Conservation (phyloP, 1,140 invertebrate species). For the Drosophila parvula region DNA sequence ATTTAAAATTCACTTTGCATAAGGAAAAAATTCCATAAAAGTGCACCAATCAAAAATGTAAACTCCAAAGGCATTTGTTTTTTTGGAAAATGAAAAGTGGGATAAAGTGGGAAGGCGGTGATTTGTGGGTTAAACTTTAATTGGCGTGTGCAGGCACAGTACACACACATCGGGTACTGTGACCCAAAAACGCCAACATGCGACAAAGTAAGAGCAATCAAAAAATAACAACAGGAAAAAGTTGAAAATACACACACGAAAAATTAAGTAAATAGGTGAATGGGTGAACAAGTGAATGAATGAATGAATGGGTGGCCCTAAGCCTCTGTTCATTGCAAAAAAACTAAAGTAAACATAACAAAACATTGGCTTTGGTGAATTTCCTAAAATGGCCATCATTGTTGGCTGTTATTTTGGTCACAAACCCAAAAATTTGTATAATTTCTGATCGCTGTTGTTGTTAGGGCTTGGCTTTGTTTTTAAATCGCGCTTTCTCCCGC, state of each 20-base stretch:
- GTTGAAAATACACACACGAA: conserved; percentile 47
- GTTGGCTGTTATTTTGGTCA: conserved; percentile 30
- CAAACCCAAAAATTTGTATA: conserved; percentile 31
- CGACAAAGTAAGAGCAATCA: conserved; percentile 57
- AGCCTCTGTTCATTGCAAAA: conserved; percentile 57
- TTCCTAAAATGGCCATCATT: conserved; percentile 54
- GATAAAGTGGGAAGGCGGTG: conserved; percentile 11
- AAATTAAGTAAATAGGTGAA: conserved; percentile 81
- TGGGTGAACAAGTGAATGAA: conserved; percentile 29
- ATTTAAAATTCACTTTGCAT: conserved; percentile 27
- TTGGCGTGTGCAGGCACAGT: conserved; percentile 42
- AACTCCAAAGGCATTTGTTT: conserved; percentile 12
- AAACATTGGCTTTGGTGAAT: conserved; percentile 29
- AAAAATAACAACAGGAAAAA: conserved; percentile 47
- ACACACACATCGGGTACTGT: conserved; percentile 30
- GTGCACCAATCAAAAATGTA: conserved; percentile 9
- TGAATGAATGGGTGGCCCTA: conserved; percentile 58
- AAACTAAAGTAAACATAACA: conserved; percentile 29
- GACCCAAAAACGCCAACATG: conserved; percentile 77
- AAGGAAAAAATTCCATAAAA: neutral
- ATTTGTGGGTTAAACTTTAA: conserved; percentile 35
- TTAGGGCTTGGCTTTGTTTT: conserved; percentile 22
- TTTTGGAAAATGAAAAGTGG: conserved; percentile 2
- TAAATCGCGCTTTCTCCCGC: conserved; percentile 65
- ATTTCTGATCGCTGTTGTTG: conserved; percentile 16